Evolutionary conservation across 2,888 invertebrate genomes (phyloP), one percentile per base, ranked within the genome.

Genomic region (Pandemis heparana): DNA sequence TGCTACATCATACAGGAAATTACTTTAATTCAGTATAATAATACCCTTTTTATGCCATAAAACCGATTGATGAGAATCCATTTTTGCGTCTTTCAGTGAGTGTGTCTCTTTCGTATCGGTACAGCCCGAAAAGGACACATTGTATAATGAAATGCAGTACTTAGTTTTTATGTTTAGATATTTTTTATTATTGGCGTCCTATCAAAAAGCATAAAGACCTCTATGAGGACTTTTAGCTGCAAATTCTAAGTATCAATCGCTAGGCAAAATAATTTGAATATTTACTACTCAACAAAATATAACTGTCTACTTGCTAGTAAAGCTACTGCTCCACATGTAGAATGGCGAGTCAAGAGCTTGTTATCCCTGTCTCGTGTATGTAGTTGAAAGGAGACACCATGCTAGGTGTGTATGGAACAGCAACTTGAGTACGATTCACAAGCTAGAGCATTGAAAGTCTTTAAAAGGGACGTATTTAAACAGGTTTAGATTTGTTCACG

Each of bases 341-440:
- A 23, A 12, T 23, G 14, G 7, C n/a, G 10, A 23, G 1, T 23
- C 56, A 10, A 56, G 14, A 56, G 56, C 18, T 18, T 18, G 23
- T 12, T 56, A 23, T 56, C 23, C 56, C 18, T 18, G 18, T 53
- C 53, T 53, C 16, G 9, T 53, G 53, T 53, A 53, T 9, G 53
- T 7, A 18, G 53, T 18, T 18, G 5, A 18, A 53, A 23, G 23
- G 56, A 23, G 23, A 23, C 56, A 56, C 10, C 56, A 56, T 23
- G 56, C 56, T 56, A 23, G 56, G 23, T n/a, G 23, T 23, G 9
- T 14, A 23, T 23, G 56, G 56, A 56, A 56, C 56, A 56, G 56
- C 12, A 56, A 23, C 56, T 23, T 56, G 18, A 56, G 56, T 56
- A 56, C 56, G 23, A 56, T 56, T 56, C 56, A 56, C 56, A 12